Base-by-base conservation (phyloP, 2,797 vertebrate species). In the Tragopan temminckii region DNA sequence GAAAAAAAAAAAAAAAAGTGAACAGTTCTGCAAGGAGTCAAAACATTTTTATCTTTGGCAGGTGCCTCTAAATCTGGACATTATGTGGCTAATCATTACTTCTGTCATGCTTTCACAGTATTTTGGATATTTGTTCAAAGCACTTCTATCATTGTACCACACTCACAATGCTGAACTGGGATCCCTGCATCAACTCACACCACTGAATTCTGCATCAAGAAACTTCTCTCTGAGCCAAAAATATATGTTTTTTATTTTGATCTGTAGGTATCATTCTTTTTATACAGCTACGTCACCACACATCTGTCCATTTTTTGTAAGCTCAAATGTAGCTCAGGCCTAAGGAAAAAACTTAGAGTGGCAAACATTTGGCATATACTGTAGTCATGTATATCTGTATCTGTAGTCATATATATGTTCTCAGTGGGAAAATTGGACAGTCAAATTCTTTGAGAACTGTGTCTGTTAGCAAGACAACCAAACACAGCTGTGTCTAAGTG, bases 11-110 rank as follows among this genome's bases (percentile, higher is more conserved):
- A 53, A 88, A 91, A 94, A 80, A 40, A 23, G 52, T 55, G 86
- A 96, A 86, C 88, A 81, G 80, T 71, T 79, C 83, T 27, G 27
- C 52, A 53, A 84, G 74, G 59, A 76, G 57, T 45, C 43, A 36
- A 87, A 13, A 20, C 14, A 18, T 71, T 81, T 35, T 75, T 31
- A 50, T 86, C 35, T 68, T 62, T 0, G 0, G 33, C 43, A 31
- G 72, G n/a, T 0, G 11, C n/a, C 25, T 66, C 62, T 70, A 53
- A 16, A 35, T 12, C 5, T 11, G 58, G 50, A 3, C 70, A 23
- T 86, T 46, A 46, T 4, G 45, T 64, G 19, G n/a, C 16, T 50
- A 67, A 59, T 36, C 25, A 7, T 6, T 1, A 19, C 10, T 42
- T 18, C 68, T 59, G 29, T 27, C 24, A 0, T 18, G 6, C 19